These are phyloP conservation scores for Agriopis leucophaearia DNA, from an alignment of 2,888 invertebrate species.

Conservation along the genomic window DNA sequence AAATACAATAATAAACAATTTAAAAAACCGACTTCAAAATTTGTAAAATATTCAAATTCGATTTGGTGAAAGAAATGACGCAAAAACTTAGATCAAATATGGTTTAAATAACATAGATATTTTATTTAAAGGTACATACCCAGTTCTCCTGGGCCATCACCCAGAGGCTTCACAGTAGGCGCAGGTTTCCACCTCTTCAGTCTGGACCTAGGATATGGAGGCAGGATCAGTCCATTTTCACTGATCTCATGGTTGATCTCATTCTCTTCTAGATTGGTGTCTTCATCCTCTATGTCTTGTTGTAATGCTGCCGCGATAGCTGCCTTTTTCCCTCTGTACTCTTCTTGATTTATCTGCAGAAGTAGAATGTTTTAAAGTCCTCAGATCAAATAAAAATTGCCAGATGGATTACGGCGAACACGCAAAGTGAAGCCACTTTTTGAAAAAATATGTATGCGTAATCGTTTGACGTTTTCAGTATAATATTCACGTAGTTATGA, in stretches of 20 bases:
- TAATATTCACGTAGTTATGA: no score
- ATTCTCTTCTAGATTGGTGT: constrained; percentile 74
- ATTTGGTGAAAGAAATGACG: not conserved
- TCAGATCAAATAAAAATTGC: no score
- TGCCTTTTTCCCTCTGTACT: constrained; percentile 76
- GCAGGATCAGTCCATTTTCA: constrained; percentile 68
- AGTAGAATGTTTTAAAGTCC: not conserved
- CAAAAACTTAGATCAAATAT: not conserved
- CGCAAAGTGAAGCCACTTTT: no score
- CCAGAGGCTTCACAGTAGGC: constrained; percentile 88
- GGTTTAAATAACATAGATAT: not conserved
- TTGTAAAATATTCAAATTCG: no score
- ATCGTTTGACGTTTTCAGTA: no score
- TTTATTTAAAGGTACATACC: constrained; percentile 84
- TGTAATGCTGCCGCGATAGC: constrained; percentile 78
- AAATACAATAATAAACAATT: no score
- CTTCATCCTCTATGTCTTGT: constrained; percentile 67
- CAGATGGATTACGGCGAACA: no score
- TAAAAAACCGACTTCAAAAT: no score
- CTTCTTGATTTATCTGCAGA: constrained; percentile 54
- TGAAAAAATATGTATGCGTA: no score
- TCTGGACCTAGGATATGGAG: constrained; percentile 68
- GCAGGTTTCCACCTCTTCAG: constrained; percentile 91
- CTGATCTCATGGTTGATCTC: constrained; percentile 69
- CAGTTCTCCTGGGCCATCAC: constrained; percentile 94